Conservation (phyloP, 2,888 invertebrate species). For the Melipona beecheii region DNA sequence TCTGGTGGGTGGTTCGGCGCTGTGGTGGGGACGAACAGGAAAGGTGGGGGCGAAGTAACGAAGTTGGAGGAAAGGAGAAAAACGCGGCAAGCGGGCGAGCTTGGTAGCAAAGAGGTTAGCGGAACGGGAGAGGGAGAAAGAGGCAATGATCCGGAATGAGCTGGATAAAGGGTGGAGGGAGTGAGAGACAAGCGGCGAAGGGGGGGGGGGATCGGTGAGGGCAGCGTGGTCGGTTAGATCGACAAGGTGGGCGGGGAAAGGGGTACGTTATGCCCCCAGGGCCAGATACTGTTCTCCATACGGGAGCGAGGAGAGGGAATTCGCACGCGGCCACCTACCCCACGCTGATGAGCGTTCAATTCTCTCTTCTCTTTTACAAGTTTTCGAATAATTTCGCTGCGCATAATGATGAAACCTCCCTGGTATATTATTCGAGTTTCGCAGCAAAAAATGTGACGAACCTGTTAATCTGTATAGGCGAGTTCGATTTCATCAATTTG, state of each 20-base stretch:
- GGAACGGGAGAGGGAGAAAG: conserved; percentile 40
- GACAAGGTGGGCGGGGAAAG: conserved; percentile 64
- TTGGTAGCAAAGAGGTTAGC: conserved; percentile 39
- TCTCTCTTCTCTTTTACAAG: conserved; percentile 8
- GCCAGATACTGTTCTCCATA: conserved; percentile 60
- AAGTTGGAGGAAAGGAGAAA: conserved; percentile 45
- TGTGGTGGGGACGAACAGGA: conserved; percentile 34
- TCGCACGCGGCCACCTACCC: conserved; percentile 65
- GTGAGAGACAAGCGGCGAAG: conserved; percentile 36
- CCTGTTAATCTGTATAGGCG: not conserved
- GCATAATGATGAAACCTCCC: not conserved
- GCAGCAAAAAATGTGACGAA: not conserved
- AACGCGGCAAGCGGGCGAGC: conserved; percentile 18
- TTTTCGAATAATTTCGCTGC: conserved; percentile 15
- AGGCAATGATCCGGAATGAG: conserved; percentile 55
- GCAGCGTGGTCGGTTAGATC: conserved; percentile 59
- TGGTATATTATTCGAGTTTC: not conserved
- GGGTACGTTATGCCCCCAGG: conserved; percentile 57
- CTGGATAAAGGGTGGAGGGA: conserved; percentile 41
- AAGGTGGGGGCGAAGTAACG: conserved; percentile 39
- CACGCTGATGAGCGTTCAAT: conserved; percentile 36
- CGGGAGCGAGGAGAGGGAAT: conserved; percentile 55
- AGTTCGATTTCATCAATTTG: not conserved
- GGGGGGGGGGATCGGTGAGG: conserved; percentile 61
- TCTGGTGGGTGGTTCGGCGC: conserved; percentile 67